Percentiles rank a stretch among this genome's conserved stretches.
phyloP scores from a whole-genome alignment of 2,888 invertebrate species.

The Trypoxylon attenuatum region DNA sequence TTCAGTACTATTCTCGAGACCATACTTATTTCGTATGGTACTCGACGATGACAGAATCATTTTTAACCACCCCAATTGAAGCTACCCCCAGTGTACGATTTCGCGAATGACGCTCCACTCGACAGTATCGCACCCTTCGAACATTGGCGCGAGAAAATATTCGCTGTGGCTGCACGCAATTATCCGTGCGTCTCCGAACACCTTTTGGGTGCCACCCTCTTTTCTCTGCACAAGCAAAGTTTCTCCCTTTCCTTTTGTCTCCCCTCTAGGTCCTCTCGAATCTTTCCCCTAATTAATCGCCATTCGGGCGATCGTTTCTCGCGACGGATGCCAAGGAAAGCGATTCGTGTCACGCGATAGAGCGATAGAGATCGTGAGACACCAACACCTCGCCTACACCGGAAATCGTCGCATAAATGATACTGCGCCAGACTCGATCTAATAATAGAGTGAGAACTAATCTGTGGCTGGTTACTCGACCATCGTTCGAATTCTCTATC shows the following conservation, averaged over 20 bases:
- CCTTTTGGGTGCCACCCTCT: too few species aligned
- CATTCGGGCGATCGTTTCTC: conserved; percentile 65
- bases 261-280: conserved; percentile 37
- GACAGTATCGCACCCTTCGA: too few species aligned
- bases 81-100: too few species aligned
- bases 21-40: too few species aligned
- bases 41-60: too few species aligned
- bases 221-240: neutral
- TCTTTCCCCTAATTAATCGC: conserved; percentile 68
- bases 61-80: too few species aligned
- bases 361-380: neutral
- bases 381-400: neutral
- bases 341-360: conserved; percentile 45
- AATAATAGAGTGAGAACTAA: too few species aligned
- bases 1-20: too few species aligned
- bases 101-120: too few species aligned
- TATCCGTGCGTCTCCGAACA: neutral
- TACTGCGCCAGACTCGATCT: neutral
- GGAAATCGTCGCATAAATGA: neutral
- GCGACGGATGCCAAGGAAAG: conserved; percentile 35
- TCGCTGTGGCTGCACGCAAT: neutral
- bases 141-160: too few species aligned
- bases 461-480: too few species aligned
- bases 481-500: neutral
- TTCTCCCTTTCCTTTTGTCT: neutral